Conservation (phyloP, 2,888 invertebrate species). For the Hedychridium roseum region DNA sequence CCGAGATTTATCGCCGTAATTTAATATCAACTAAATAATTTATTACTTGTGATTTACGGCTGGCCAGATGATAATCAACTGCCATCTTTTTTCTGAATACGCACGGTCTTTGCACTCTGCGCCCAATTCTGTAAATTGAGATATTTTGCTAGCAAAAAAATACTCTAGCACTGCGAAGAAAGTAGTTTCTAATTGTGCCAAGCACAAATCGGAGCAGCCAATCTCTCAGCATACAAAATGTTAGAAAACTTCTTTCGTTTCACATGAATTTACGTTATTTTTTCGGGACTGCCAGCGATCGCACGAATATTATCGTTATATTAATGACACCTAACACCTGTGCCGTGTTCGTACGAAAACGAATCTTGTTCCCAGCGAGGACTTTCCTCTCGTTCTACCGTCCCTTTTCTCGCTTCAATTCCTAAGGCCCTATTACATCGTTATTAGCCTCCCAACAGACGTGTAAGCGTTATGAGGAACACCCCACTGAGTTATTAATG, state of each 20-base stretch:
- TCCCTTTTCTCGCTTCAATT: conserved; percentile 31
- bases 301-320: too few relatives aligned
- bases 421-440: conserved; percentile 49
- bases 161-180: too few relatives aligned
- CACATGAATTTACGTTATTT: too few relatives aligned
- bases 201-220: too few relatives aligned
- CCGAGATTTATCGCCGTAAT: conserved; percentile 4
- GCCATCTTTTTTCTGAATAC: conserved; percentile 2
- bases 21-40: conserved; percentile 5
- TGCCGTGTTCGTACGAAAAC: too few relatives aligned
- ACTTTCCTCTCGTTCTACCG: conserved; percentile 6
- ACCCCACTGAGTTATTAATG: conserved; percentile 58
- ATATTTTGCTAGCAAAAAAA: too few relatives aligned
- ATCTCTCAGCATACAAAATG: too few relatives aligned
- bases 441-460: conserved; percentile 53
- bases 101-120: background rate
- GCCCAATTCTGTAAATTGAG: too few relatives aligned
- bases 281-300: too few relatives aligned
- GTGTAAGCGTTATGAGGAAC: conserved; percentile 50
- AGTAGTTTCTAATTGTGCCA: too few relatives aligned
- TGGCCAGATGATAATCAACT: conserved; percentile 3
- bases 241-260: too few relatives aligned
- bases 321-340: too few relatives aligned
- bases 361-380: conserved; percentile 16
- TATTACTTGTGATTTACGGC: conserved; percentile 3